These are phyloP conservation scores for Gastracanthus pulcherrimus DNA, from an alignment of 2,888 invertebrate species.

Conservation along the genomic window DNA sequence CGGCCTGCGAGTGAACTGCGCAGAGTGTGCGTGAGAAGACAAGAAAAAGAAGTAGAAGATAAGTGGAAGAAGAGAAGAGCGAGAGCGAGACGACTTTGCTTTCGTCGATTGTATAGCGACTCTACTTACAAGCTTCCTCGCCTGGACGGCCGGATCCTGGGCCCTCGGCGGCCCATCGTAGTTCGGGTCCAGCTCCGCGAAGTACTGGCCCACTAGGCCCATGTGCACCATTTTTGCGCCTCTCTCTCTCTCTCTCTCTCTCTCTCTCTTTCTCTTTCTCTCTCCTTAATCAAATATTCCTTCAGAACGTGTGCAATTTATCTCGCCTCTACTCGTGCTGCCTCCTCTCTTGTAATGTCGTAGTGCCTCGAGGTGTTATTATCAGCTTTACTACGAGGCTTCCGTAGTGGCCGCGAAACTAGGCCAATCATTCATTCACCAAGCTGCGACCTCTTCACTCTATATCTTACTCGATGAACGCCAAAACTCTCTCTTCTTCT, in stretches of 20 bases:
- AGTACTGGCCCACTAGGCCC: conserved; percentile 66
- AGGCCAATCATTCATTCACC: conserved; percentile 52
- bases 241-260: background rate
- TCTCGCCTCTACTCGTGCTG: background rate
- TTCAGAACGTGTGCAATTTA: background rate
- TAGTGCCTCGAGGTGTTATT: background rate
- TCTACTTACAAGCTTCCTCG: conserved; percentile 67
- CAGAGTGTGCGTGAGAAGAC: background rate
- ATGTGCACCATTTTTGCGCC: conserved; percentile 64
- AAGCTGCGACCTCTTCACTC: background rate
- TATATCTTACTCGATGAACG: too few species aligned
- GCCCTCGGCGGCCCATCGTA: conserved; percentile 62
- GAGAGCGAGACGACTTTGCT: too few species aligned
- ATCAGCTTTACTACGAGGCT: conserved; percentile 12
- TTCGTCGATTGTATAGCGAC: too few species aligned
- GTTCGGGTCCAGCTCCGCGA: conserved; percentile 66
- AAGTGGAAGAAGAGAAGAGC: conserved; percentile 1
- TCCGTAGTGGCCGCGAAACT: conserved; percentile 17
- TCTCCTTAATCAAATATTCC: background rate
- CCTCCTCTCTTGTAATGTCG: background rate
- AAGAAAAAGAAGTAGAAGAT: background rate
- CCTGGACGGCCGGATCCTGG: conserved; percentile 63
- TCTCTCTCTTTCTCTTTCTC: background rate
- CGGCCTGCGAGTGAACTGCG: too few species aligned
- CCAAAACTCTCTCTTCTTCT: background rate